Percentiles rank a stretch among this genome's conserved stretches.
These are phyloP conservation scores for Lasioglossum oenotherae DNA, from an alignment of 2,888 invertebrate species.

Conservation along the genomic window DNA sequence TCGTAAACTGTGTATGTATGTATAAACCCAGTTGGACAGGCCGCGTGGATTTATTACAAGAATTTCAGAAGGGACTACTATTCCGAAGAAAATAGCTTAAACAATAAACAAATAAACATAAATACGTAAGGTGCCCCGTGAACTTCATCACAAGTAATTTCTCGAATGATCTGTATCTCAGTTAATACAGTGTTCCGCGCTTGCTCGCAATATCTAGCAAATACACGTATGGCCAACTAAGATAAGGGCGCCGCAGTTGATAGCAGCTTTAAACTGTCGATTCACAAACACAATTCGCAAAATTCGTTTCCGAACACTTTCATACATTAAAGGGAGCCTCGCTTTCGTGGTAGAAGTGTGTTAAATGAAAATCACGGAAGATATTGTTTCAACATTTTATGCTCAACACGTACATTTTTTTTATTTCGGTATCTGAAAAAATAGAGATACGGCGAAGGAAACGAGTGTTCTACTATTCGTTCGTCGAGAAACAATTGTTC, in stretches of 20 bases:
- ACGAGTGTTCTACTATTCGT: constrained; percentile 37
- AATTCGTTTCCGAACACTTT: background rate
- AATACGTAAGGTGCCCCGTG: background rate
- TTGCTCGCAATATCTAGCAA: too few relatives aligned
- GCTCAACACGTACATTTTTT: constrained; percentile 48
- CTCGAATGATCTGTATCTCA: too few relatives aligned
- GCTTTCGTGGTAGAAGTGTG: background rate
- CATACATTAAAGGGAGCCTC: background rate
- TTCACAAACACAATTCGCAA: background rate
- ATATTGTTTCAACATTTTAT: constrained; percentile 42
- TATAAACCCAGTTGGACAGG: background rate
- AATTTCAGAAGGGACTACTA: background rate
- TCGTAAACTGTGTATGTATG: background rate
- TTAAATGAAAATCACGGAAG: constrained; percentile 23
- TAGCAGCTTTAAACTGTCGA: background rate
- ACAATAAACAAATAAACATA: background rate
- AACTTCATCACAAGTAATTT: background rate
- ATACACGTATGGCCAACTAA: too few relatives aligned
- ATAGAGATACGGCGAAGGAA: constrained; percentile 43
- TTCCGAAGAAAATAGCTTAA: background rate
- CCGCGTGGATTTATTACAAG: background rate
- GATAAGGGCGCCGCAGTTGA: background rate
- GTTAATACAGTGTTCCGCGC: too few relatives aligned
- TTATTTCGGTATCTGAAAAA: constrained; percentile 51
- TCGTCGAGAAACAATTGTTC: constrained; percentile 24